Percentiles rank a stretch among this genome's conserved stretches.
phyloP scores from a whole-genome alignment of 2,113 vertebrate species.

The Damaliscus lunatus region DNA sequence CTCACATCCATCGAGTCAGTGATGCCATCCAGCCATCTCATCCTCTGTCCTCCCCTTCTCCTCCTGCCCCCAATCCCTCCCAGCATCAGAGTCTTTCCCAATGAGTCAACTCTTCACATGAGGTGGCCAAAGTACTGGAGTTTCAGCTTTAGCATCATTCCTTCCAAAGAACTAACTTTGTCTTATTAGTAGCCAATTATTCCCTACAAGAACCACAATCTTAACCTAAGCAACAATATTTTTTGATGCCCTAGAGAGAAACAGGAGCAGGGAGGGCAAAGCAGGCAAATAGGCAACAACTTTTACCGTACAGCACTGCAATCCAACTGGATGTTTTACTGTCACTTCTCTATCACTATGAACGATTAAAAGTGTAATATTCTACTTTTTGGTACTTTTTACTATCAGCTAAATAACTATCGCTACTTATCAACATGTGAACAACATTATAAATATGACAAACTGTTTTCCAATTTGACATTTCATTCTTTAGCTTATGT shows the following conservation, averaged over 20 bases:
- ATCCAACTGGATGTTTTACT: neutral
- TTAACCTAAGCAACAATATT: neutral
- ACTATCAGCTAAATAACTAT: neutral
- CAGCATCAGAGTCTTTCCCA: too few species aligned
- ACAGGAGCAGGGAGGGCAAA: neutral
- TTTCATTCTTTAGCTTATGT: neutral
- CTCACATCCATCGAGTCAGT: fast-evolving
- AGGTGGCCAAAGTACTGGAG: too few species aligned
- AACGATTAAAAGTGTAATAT: neutral
- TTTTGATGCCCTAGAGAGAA: neutral
- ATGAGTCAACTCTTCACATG: too few species aligned
- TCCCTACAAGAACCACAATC: neutral
- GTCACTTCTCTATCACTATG: neutral
- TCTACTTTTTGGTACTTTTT: neutral
- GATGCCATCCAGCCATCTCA: too few species aligned
- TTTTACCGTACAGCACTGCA: neutral
- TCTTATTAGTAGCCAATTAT: neutral
- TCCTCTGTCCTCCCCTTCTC: too few species aligned
- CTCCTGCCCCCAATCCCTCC: too few species aligned
- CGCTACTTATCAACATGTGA: neutral
- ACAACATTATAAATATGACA: neutral
- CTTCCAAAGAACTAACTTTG: neutral
- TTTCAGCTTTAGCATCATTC: too few species aligned
- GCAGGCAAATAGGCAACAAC: neutral
- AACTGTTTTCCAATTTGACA: neutral